Conservation (phyloP, 1,140 invertebrate species). For the Nebria ingens region DNA sequence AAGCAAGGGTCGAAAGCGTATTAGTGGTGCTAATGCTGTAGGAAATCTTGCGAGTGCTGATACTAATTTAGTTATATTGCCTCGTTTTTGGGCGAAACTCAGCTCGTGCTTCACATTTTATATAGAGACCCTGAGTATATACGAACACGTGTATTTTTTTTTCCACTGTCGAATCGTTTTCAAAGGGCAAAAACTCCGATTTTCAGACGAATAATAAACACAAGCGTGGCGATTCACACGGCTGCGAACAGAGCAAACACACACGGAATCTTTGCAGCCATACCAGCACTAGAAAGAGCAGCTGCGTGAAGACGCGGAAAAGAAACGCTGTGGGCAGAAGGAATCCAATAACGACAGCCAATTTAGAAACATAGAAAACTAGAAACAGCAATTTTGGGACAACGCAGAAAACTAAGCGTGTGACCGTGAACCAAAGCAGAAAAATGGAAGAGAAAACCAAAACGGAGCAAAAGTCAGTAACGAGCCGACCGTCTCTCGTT, state of each 20-base stretch:
- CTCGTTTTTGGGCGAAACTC: too few relatives aligned
- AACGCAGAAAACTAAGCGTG: slow-evolving; percentile 2
- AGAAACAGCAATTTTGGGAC: slow-evolving; percentile 8
- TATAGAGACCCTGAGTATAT: too few relatives aligned
- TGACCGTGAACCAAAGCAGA: slow-evolving; percentile 1
- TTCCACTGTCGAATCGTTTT: too few relatives aligned
- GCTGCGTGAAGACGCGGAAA: background rate
- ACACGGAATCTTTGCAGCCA: too few relatives aligned
- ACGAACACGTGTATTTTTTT: background rate
- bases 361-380: slow-evolving; percentile 9
- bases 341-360: slow-evolving; percentile 6
- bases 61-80: background rate
- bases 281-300: too few relatives aligned
- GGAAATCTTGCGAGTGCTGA: background rate
- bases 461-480: background rate
- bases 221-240: background rate
- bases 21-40: background rate
- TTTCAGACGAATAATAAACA: background rate
- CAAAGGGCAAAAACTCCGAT: background rate
- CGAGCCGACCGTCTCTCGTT: background rate
- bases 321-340: background rate
- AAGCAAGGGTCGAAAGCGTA: background rate
- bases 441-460: background rate
- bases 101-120: too few relatives aligned
- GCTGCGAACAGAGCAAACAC: background rate